These are phyloP conservation scores for Bergia puertoricense DNA, from an alignment of 92 coral and sea anemone species.

Conservation along the genomic window DNA sequence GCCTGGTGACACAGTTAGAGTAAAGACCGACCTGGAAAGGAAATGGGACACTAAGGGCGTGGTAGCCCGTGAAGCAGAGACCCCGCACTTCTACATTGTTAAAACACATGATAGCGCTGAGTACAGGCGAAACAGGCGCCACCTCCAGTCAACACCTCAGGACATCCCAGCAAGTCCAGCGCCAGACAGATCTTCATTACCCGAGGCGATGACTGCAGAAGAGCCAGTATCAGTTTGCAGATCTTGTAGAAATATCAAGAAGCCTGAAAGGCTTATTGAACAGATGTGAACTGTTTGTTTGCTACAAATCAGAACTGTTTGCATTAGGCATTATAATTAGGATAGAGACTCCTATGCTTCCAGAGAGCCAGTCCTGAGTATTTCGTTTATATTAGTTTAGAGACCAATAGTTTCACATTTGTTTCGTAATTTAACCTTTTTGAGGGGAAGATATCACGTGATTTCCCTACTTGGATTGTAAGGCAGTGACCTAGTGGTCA, in stretches of 20 bases:
- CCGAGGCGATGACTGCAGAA: not conserved
- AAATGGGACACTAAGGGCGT: not conserved
- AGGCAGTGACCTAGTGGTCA: no score
- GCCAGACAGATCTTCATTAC: not conserved
- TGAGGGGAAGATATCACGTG: no score
- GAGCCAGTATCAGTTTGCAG: not conserved
- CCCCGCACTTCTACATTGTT: not conserved
- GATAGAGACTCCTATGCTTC: no score
- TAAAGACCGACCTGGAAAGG: constrained; percentile 2
- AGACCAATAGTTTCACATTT: no score
- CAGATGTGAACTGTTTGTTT: not conserved
- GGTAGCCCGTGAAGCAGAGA: not conserved
- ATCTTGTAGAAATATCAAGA: not conserved
- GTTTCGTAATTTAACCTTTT: no score
- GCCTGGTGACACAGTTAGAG: not conserved
- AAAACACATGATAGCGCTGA: not conserved
- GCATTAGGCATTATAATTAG: no score
- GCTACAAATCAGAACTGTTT: not conserved
- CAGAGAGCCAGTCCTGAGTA: no score
- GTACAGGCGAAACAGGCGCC: constrained; percentile 19
- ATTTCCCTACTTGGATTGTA: no score
- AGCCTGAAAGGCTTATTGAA: not conserved
- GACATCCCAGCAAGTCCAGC: not conserved
- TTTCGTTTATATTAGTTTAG: no score
- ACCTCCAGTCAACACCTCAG: constrained; percentile 14